phyloP scores from a whole-genome alignment of 2,888 invertebrate genomes.

The Stenurella melanura region DNA sequence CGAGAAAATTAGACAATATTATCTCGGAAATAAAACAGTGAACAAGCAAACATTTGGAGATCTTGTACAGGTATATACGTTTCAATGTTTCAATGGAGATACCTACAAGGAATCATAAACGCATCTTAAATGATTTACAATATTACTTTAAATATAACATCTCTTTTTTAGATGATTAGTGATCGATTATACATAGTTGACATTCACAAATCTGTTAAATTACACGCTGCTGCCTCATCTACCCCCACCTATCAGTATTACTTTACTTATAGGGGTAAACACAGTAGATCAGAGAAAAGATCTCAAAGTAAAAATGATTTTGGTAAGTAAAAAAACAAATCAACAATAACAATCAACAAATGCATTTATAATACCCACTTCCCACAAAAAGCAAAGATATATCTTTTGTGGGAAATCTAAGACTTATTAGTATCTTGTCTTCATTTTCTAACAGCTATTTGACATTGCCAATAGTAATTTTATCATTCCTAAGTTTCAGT shows the following conservation, averaged over 20 bases:
- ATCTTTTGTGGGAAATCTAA: no score
- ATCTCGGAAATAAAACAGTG: conserved; percentile 65
- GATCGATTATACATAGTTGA: conserved; percentile 80
- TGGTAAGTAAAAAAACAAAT: conserved; percentile 73
- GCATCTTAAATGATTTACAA: no score
- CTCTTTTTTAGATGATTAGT: conserved; percentile 73
- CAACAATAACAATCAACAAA: no score
- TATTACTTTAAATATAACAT: neutral
- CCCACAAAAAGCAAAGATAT: no score
- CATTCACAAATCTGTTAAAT: conserved; percentile 77
- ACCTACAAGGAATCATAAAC: no score
- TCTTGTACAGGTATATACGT: conserved; percentile 55
- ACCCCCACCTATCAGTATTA: conserved; percentile 80
- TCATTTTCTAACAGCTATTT: no score
- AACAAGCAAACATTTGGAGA: conserved; percentile 60
- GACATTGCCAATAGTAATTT: no score
- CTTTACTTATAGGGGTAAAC: conserved; percentile 77
- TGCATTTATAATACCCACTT: no score
- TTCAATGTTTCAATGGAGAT: neutral
- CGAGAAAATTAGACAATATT: conserved; percentile 66
- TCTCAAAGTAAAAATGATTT: conserved; percentile 75
- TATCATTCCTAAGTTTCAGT: no score
- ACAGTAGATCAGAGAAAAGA: conserved; percentile 76
- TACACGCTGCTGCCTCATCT: conserved; percentile 76
- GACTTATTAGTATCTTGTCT: no score